Evolutionary conservation across 2,797 vertebrate species (phyloP).

Genomic region (Sorex maritimensis): DNA sequence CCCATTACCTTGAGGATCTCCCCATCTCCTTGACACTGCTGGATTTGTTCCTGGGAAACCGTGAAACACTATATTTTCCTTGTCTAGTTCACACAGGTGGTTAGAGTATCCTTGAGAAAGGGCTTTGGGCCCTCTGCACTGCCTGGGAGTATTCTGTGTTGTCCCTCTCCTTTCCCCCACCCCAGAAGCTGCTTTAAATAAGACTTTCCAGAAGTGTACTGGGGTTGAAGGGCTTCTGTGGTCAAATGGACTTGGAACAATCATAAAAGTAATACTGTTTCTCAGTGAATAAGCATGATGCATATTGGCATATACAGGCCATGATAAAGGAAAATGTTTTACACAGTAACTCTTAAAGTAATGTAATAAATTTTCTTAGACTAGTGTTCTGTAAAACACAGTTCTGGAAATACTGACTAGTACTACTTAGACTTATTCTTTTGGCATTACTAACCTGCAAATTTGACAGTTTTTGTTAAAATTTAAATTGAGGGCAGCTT

Average conservation of each 20-base stretch:
- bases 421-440: slow-evolving; percentile 30
- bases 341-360: neutral
- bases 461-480: neutral
- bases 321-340: slow-evolving; percentile 3
- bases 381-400: slow-evolving; percentile 16
- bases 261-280: neutral
- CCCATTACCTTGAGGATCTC: no score
- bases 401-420: neutral
- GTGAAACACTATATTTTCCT: no score
- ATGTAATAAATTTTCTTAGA: neutral
- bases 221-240: neutral
- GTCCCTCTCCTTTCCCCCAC: no score
- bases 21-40: no score
- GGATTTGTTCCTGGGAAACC: no score
- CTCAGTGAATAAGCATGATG: neutral
- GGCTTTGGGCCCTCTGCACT: no score
- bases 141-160: no score
- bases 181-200: neutral
- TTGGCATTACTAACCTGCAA: neutral
- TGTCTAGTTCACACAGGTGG: no score
- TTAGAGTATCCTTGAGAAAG: no score
- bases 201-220: neutral
- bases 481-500: neutral
- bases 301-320: neutral
- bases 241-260: slow-evolving; percentile 14